Evolutionary conservation across 1,140 invertebrate species (phyloP).

Genomic region (Cotesia vestalis): DNA sequence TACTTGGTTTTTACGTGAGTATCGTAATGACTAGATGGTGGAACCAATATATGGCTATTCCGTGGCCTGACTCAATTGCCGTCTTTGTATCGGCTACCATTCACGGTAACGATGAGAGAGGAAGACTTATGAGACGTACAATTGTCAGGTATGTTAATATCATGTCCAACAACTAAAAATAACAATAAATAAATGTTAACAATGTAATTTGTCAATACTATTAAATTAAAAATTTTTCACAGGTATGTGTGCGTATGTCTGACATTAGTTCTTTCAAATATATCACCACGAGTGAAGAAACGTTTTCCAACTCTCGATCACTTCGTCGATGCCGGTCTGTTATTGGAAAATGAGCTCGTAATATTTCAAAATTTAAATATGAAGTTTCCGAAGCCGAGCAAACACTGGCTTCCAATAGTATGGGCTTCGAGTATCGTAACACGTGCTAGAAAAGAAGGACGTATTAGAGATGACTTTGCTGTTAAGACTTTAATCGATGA

Average conservation of each 20-base stretch:
- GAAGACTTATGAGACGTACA: slow-evolving; percentile 87
- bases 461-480: slow-evolving; percentile 92
- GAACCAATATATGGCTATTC: slow-evolving; percentile 84
- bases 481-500: slow-evolving; percentile 91
- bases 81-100: slow-evolving; percentile 85
- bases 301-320: slow-evolving; percentile 90
- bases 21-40: slow-evolving; percentile 94
- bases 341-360: slow-evolving; percentile 85
- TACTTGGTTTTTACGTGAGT: slow-evolving; percentile 91
- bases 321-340: slow-evolving; percentile 86
- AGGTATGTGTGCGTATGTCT: slow-evolving; percentile 81
- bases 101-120: slow-evolving; percentile 83
- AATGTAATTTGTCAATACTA: neutral
- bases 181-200: neutral
- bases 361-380: slow-evolving; percentile 82
- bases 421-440: slow-evolving; percentile 92
- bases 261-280: slow-evolving; percentile 82
- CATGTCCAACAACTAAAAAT: slow-evolving; percentile 4
- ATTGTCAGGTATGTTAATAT: slow-evolving; percentile 75
- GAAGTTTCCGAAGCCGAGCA: slow-evolving; percentile 87
- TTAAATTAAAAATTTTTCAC: slow-evolving; percentile 24
- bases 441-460: slow-evolving; percentile 85
- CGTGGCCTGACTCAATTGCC: slow-evolving; percentile 84
- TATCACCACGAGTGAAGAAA: slow-evolving; percentile 90
- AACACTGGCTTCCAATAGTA: slow-evolving; percentile 94